These are phyloP conservation scores for Cryptus armator DNA, from an alignment of 2,888 invertebrate genomes.

Conservation along the genomic window DNA sequence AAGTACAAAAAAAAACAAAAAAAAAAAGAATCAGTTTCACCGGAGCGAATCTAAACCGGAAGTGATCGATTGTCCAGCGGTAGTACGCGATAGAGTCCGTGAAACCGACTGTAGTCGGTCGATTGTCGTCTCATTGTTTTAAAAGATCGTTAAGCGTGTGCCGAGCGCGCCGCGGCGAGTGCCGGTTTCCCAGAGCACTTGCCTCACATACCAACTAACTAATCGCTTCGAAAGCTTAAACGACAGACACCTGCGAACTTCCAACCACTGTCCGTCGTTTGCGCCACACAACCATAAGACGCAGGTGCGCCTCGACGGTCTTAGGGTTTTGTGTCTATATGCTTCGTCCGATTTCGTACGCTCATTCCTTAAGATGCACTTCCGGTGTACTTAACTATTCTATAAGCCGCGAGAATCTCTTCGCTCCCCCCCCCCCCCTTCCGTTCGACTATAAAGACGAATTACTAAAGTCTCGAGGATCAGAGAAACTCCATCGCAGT, in stretches of 20 bases:
- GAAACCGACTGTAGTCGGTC: slow-evolving; percentile 76
- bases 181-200: slow-evolving; percentile 64
- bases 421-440: not conserved
- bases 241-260: slow-evolving; percentile 55
- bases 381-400: slow-evolving; percentile 48
- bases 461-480: not conserved
- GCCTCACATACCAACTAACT: slow-evolving; percentile 74
- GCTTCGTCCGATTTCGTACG: slow-evolving; percentile 7
- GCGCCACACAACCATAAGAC: slow-evolving; percentile 13
- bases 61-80: slow-evolving; percentile 34
- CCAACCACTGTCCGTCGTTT: slow-evolving; percentile 2
- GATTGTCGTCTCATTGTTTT: slow-evolving; percentile 82
- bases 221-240: slow-evolving; percentile 58
- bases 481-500: slow-evolving; percentile 34
- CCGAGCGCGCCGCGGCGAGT: slow-evolving; percentile 54
- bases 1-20: too few species aligned
- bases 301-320: slow-evolving; percentile 1
- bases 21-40: not conserved
- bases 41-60: slow-evolving; percentile 41
- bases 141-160: slow-evolving; percentile 74
- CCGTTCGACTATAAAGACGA: slow-evolving; percentile 4
- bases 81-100: slow-evolving; percentile 71
- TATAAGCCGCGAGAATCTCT: not conserved
- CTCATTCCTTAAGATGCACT: slow-evolving; percentile 58
- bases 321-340: not conserved